A percentile compares a stretch with the other conserved stretches of the same genome.
Conservation (phyloP, 2,888 invertebrate species). For the Tyria jacobaeae region DNA sequence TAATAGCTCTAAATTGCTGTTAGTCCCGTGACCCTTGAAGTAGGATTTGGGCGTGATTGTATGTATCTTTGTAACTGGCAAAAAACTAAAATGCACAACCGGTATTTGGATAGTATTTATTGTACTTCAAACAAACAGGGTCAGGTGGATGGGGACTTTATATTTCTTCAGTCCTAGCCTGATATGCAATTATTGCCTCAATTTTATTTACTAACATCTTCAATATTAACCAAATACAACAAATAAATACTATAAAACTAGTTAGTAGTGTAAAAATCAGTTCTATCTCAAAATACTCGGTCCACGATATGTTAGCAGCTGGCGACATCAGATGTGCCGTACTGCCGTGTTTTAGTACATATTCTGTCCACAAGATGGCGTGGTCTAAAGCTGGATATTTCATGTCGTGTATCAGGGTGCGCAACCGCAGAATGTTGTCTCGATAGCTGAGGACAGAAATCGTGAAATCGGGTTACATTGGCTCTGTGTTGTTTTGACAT, state of each 20-base stretch:
- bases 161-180: slow-evolving; percentile 3
- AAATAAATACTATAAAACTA: neutral
- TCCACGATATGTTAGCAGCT: slow-evolving; percentile 9
- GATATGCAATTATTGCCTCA: slow-evolving; percentile 11
- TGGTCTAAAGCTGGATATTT: neutral
- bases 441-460: slow-evolving; percentile 14
- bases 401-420: slow-evolving; percentile 3
- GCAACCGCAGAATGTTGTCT: slow-evolving; percentile 8
- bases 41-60: too few species aligned
- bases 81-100: too few species aligned
- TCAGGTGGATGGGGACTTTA: too few species aligned
- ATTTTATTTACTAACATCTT: slow-evolving; percentile 5
- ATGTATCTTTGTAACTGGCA: too few species aligned
- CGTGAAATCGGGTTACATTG: too few species aligned
- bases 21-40: too few species aligned
- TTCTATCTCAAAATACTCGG: slow-evolving; percentile 20
- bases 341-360: slow-evolving; percentile 18
- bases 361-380: slow-evolving; percentile 23
- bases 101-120: too few species aligned
- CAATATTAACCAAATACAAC: slow-evolving; percentile 3
- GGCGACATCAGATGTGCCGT: slow-evolving; percentile 6
- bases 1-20: too few species aligned
- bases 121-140: too few species aligned
- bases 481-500: too few species aligned
- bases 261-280: slow-evolving; percentile 7